A percentile compares a stretch with the other conserved stretches of the same genome.
Conservation (phyloP, 2,113 vertebrate genomes). For the Alethe castanea region DNA sequence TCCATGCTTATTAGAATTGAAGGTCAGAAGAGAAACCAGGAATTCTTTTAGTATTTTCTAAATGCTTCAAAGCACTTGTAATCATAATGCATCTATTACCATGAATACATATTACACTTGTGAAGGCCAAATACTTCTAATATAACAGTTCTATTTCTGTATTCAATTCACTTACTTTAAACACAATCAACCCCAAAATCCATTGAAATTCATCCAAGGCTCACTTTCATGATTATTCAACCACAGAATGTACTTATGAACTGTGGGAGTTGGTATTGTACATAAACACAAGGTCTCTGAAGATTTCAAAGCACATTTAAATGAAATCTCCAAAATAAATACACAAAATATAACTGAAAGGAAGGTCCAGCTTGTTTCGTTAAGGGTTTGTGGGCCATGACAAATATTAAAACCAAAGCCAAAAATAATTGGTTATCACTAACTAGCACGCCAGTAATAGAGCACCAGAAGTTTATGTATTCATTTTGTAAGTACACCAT, state of each 20-base stretch:
- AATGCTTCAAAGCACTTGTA: neutral
- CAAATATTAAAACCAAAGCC: neutral
- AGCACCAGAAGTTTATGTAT: neutral
- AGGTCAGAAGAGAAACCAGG: neutral
- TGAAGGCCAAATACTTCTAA: neutral
- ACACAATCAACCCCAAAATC: neutral
- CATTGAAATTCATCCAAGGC: neutral
- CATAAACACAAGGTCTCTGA: neutral
- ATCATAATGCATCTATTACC: neutral
- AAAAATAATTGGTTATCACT: neutral
- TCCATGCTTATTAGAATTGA: neutral
- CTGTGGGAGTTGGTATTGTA: neutral
- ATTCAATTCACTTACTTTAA: neutral
- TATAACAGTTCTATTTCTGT: neutral
- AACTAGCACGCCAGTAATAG: neutral
- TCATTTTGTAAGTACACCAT: slow-evolving; percentile 7
- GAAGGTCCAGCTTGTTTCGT: neutral
- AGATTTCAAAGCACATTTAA: neutral
- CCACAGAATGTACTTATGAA: neutral
- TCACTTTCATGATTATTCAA: neutral
- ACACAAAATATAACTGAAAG: neutral
- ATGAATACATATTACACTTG: neutral
- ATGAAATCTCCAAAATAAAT: neutral
- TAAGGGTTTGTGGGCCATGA: neutral
- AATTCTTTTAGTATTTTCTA: neutral